Evolutionary conservation across 2,797 vertebrate genomes (phyloP).

Genomic region (Channallabes apus): DNA sequence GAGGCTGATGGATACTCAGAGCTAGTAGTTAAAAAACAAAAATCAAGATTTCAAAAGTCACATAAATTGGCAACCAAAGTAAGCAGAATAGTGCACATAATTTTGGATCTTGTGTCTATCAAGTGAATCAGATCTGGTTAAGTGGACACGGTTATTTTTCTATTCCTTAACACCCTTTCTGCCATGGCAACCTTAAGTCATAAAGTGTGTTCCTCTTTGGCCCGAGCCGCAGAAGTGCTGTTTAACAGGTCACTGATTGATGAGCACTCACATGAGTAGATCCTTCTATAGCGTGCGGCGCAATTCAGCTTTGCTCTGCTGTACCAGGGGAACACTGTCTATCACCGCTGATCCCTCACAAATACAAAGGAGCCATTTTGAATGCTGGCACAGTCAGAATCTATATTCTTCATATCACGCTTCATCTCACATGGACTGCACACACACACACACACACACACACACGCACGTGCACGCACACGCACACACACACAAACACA

Average conservation of each 20-base stretch:
- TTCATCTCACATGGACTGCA: slow-evolving; percentile 36
- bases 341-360: slow-evolving; percentile 20
- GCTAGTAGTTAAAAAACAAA: too few relatives aligned
- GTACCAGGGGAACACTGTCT: slow-evolving; percentile 16
- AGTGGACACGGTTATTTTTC: background rate
- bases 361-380: slow-evolving; percentile 19
- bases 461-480: background rate
- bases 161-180: background rate
- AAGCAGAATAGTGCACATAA: too few relatives aligned
- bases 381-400: slow-evolving; percentile 29
- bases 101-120: background rate
- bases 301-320: slow-evolving; percentile 7
- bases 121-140: background rate
- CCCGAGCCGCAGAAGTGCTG: background rate
- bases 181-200: background rate
- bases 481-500: background rate
- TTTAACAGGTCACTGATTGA: slow-evolving; percentile 37
- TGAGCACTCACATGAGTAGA: slow-evolving; percentile 18
- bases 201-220: background rate
- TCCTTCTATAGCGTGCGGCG: background rate
- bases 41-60: background rate
- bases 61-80: background rate
- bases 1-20: background rate
- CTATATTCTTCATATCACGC: slow-evolving; percentile 45
- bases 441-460: slow-evolving; percentile 1